Percentiles rank a stretch among this genome's conserved stretches.
These are phyloP conservation scores for Brachionichthys hirsutus DNA, from an alignment of 2,113 vertebrate species.

Conservation along the genomic window DNA sequence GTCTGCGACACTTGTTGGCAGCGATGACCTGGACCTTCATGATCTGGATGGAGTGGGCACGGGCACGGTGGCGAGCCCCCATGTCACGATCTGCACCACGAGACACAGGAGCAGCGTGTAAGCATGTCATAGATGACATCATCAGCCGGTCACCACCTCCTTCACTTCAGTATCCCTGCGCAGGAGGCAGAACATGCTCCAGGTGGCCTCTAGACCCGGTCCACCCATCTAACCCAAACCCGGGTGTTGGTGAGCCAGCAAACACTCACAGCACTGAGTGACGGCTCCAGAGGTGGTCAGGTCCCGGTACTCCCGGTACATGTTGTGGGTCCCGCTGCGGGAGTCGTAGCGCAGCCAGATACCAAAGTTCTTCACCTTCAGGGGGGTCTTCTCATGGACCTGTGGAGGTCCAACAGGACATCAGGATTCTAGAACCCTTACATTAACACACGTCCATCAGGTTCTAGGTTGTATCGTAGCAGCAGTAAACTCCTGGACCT, in stretches of 20 bases:
- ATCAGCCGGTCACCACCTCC: too few species aligned
- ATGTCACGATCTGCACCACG: constrained; percentile 92
- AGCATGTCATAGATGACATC: too few species aligned
- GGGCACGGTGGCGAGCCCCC: constrained; percentile 94
- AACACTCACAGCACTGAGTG: constrained; percentile 95
- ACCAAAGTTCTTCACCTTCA: constrained; percentile 96
- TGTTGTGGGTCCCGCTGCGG: constrained; percentile 97
- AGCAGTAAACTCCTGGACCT: too few species aligned
- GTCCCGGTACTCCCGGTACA: constrained; percentile 98
- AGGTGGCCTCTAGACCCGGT: too few species aligned
- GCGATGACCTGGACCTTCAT: constrained; percentile 97
- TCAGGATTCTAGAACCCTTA: background rate
- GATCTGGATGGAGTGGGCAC: constrained; percentile 95
- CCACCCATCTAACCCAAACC: too few species aligned
- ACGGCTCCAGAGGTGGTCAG: constrained; percentile 94
- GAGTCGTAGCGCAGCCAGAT: constrained; percentile 99
- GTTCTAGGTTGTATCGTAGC: too few species aligned
- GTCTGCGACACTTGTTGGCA: constrained; percentile 94
- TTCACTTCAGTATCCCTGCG: too few species aligned
- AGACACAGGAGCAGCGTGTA: too few species aligned
- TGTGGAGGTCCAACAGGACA: constrained; percentile 36
- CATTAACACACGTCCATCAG: too few species aligned
- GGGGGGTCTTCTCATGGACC: constrained; percentile 93
- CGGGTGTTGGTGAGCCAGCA: too few species aligned
- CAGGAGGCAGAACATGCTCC: too few species aligned